These are phyloP conservation scores for Nemotelus pantherinus DNA, from an alignment of 2,888 invertebrate species.

Conservation along the genomic window DNA sequence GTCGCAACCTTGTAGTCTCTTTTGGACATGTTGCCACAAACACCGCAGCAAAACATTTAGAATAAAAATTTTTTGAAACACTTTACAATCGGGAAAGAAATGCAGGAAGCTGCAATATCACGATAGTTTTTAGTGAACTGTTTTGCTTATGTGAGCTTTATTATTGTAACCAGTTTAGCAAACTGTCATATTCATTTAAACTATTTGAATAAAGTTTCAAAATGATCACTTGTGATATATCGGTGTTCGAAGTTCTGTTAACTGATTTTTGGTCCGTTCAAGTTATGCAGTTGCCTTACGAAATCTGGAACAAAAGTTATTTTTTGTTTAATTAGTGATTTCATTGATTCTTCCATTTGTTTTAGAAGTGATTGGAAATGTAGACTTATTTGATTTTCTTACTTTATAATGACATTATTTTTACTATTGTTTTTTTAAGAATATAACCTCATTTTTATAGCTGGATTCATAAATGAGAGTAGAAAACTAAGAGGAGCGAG, in stretches of 20 bases:
- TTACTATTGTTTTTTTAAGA: too few relatives aligned
- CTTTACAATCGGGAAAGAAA: not conserved
- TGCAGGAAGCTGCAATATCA: not conserved
- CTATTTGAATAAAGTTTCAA: not conserved
- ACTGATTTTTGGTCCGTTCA: slow-evolving; percentile 32
- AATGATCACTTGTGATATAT: not conserved
- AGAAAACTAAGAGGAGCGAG: too few relatives aligned
- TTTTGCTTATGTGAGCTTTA: not conserved
- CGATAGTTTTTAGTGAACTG: not conserved
- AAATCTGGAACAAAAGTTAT: slow-evolving; percentile 9
- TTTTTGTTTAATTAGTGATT: not conserved
- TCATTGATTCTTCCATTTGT: not conserved
- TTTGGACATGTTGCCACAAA: slow-evolving; percentile 64
- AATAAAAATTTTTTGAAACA: slow-evolving; percentile 12
- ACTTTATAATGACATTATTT: too few relatives aligned
- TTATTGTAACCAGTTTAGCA: not conserved
- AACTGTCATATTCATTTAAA: not conserved
- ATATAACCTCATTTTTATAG: too few relatives aligned
- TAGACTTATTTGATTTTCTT: too few relatives aligned
- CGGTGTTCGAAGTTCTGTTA: slow-evolving; percentile 8
- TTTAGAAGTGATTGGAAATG: too few relatives aligned
- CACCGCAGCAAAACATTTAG: slow-evolving; percentile 64
- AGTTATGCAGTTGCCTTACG: not conserved
- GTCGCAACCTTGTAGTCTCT: slow-evolving; percentile 64
- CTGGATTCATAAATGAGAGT: too few relatives aligned